Evolutionary conservation across 2,113 vertebrate genomes (phyloP).

Genomic region (Cacatua alba): DNA sequence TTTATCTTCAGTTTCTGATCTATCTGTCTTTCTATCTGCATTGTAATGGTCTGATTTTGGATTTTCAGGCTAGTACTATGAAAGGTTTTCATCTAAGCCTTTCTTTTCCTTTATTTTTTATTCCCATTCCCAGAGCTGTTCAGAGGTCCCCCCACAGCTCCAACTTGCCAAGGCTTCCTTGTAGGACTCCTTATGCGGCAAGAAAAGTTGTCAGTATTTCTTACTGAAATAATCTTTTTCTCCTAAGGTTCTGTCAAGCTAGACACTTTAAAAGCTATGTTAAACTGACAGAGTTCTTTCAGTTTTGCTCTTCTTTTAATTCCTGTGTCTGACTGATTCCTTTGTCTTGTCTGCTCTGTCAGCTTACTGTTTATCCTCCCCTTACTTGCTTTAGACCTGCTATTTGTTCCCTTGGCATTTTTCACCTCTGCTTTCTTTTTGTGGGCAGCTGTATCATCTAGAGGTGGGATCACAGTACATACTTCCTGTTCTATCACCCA

Average conservation of each 20-base stretch:
- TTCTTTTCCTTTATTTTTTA: not conserved
- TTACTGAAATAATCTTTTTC: not conserved
- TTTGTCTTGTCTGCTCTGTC: constrained; percentile 22
- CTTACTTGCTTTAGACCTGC: not conserved
- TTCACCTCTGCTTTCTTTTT: not conserved
- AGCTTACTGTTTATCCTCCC: not conserved
- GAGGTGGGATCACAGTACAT: not conserved
- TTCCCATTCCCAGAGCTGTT: not conserved
- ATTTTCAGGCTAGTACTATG: not conserved
- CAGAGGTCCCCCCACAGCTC: not conserved
- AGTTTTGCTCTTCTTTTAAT: not conserved
- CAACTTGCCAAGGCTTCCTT: not conserved
- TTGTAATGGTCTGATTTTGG: not conserved
- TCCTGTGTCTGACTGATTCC: not conserved
- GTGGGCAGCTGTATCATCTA: not conserved
- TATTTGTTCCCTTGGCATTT: not conserved
- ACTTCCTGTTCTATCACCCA: not conserved
- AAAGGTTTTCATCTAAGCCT: not conserved
- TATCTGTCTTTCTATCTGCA: not conserved
- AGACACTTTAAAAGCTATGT: not conserved
- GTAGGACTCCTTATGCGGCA: not conserved
- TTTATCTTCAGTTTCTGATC: constrained; percentile 27
- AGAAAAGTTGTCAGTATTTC: not conserved
- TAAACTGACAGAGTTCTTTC: constrained; percentile 11
- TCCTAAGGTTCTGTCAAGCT: not conserved